A percentile compares a stretch with the other conserved stretches of the same genome.
Conservation (phyloP, 2,797 vertebrate genomes). For the Percopsis omiscomaycus region DNA sequence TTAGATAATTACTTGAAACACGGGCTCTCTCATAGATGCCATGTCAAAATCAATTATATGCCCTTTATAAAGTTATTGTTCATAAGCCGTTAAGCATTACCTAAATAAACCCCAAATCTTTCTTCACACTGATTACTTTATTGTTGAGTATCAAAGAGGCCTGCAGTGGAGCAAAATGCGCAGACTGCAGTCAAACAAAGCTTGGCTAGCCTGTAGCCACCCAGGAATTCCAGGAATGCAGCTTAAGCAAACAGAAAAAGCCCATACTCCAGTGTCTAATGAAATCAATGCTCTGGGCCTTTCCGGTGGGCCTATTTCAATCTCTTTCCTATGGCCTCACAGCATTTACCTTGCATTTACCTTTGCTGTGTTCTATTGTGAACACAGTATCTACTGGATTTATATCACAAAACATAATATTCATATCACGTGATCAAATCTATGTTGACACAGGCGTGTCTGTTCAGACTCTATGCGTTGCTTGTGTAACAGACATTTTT, state of each 20-base stretch:
- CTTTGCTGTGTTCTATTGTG: not conserved
- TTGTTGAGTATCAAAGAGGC: conserved; percentile 19
- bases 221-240: conserved; percentile 79
- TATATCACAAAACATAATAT: not conserved
- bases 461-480: not conserved
- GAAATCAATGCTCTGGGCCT: conserved; percentile 66
- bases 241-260: conserved; percentile 79
- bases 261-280: conserved; percentile 67
- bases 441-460: not conserved
- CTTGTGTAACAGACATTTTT: not conserved
- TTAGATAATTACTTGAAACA: no score
- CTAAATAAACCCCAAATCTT: no score
- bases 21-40: no score
- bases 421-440: not conserved
- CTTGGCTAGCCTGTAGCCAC: conserved; percentile 59
- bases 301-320: conserved; percentile 35
- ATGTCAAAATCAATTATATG: not conserved
- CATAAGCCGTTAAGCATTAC: not conserved
- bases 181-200: conserved; percentile 59
- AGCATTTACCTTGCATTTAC: conserved; percentile 3
- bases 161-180: conserved; percentile 47
- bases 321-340: conserved; percentile 34
- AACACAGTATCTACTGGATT: not conserved
- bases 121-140: not conserved
- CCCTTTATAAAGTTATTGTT: not conserved